A percentile compares a stretch with the other conserved stretches of the same genome.
Conservation (phyloP, 2,888 invertebrate genomes). For the Ophioninae sp. region DNA sequence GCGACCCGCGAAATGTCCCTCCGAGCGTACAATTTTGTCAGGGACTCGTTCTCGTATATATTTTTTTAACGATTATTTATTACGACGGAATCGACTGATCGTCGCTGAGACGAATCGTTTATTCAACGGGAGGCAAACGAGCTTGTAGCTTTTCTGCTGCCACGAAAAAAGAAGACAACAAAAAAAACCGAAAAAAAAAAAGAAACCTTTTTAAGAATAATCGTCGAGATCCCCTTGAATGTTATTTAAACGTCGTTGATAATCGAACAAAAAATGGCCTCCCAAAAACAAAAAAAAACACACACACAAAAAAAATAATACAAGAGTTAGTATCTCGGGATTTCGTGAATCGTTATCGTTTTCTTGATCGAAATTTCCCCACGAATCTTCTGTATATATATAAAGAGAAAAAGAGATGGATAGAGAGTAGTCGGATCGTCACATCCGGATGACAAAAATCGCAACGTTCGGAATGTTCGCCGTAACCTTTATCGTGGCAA, state of each 20-base stretch:
- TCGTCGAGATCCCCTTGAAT: background rate
- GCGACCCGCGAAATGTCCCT: background rate
- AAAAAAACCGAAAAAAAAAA: slow-evolving; percentile 11
- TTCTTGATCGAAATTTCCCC: slow-evolving; percentile 42
- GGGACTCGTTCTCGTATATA: background rate
- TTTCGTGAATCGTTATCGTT: slow-evolving; percentile 47
- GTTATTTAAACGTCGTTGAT: background rate
- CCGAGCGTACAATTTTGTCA: background rate
- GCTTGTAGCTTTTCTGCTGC: slow-evolving; percentile 60
- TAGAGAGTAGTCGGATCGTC: background rate
- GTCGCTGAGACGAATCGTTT: slow-evolving; percentile 24
- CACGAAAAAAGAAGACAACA: background rate
- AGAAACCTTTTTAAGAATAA: background rate
- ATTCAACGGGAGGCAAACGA: slow-evolving; percentile 68
- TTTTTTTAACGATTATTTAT: background rate
- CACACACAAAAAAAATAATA: slow-evolving; percentile 13
- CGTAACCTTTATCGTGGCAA: slow-evolving; percentile 41
- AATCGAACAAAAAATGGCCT: slow-evolving; percentile 47
- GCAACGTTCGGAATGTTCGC: slow-evolving; percentile 8
- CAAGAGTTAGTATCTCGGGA: slow-evolving; percentile 72
- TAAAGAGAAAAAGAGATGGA: slow-evolving; percentile 4
- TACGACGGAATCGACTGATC: background rate
- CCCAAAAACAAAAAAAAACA: too few relatives aligned
- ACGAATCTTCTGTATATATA: slow-evolving; percentile 60
- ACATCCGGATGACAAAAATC: background rate